These are phyloP conservation scores for Hoplias malabaricus DNA, from an alignment of 2,113 vertebrate genomes.

Conservation along the genomic window DNA sequence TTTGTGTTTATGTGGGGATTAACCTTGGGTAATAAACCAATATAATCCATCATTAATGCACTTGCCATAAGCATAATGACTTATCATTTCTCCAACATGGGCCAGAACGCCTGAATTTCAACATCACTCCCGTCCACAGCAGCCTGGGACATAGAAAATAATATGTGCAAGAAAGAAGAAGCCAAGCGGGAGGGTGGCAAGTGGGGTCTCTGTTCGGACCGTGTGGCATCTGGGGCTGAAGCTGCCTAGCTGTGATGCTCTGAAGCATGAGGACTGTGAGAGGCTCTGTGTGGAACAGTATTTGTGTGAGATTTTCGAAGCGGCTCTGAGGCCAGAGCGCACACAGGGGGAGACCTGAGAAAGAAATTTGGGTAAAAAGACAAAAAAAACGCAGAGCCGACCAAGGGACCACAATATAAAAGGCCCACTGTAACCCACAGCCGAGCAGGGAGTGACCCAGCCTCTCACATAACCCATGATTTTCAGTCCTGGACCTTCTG, in stretches of 20 bases:
- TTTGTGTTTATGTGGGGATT: too few species aligned
- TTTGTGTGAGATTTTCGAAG: slow-evolving; percentile 71
- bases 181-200: neutral
- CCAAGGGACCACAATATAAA: slow-evolving; percentile 67
- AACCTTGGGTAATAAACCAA: too few species aligned
- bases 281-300: slow-evolving; percentile 63
- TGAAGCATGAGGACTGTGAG: slow-evolving; percentile 62
- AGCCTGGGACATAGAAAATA: neutral
- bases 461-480: slow-evolving; percentile 17
- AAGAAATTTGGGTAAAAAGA: slow-evolving; percentile 70
- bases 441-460: neutral
- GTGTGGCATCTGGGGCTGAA: slow-evolving; percentile 63
- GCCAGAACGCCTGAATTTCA: too few species aligned
- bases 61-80: too few species aligned
- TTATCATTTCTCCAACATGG: too few species aligned
- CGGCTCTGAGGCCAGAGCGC: slow-evolving; percentile 65
- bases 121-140: neutral
- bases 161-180: neutral
- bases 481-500: too few species aligned
- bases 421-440: slow-evolving; percentile 43
- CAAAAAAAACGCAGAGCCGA: slow-evolving; percentile 63
- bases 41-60: too few species aligned
- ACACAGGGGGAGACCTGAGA: slow-evolving; percentile 64
- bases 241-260: slow-evolving; percentile 65
- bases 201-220: slow-evolving; percentile 35